Evolutionary conservation across 2,797 vertebrate genomes (phyloP).

Genomic region (Xenentodon cancila): DNA sequence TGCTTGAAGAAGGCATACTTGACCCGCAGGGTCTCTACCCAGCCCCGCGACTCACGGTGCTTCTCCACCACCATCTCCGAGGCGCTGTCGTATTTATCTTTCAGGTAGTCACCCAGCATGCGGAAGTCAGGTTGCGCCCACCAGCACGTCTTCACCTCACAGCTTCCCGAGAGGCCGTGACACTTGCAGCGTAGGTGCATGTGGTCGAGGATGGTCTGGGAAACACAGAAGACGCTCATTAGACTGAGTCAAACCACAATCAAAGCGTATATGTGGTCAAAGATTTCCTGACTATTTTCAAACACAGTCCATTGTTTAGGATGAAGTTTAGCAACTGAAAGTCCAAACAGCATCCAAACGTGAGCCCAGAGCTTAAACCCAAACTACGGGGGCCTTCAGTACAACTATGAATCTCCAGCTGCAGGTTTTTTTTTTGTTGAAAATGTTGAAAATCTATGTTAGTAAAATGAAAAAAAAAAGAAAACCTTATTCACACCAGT

Average conservation of each 20-base stretch:
- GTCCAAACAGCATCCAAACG: no score
- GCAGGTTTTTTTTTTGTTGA: no score
- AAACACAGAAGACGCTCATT: conserved; percentile 9
- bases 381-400: no score
- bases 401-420: no score
- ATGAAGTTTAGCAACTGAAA: no score
- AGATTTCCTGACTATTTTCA: no score
- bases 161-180: conserved; percentile 96
- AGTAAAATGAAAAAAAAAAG: no score
- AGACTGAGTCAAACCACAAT: neutral
- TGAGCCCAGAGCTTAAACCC: no score
- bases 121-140: conserved; percentile 98
- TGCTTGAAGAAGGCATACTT: conserved; percentile 97
- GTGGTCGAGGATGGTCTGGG: conserved; percentile 95
- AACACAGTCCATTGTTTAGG: no score
- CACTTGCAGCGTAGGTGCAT: conserved; percentile 99
- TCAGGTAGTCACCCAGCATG: conserved; percentile 94
- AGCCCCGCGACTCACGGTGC: conserved; percentile 93
- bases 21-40: conserved; percentile 95
- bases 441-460: no score
- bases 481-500: no score
- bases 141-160: conserved; percentile 99
- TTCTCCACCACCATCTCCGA: conserved; percentile 99
- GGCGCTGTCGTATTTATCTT: conserved; percentile 98
- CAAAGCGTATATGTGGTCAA: neutral